These are phyloP conservation scores for Drosophila pandora DNA, from an alignment of 1,140 invertebrate genomes.

Conservation along the genomic window DNA sequence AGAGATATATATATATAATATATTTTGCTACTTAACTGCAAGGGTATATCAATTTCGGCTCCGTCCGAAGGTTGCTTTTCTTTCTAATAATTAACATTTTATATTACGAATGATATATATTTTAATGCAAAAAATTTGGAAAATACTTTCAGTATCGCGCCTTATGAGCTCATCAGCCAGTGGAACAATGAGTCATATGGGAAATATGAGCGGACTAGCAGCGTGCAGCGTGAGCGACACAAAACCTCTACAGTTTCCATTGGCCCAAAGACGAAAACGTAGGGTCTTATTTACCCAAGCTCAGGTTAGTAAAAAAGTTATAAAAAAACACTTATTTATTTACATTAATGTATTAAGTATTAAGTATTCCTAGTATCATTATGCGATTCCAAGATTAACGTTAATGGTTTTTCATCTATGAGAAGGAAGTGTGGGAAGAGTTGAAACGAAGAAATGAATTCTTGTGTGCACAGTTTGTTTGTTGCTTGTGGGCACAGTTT, in stretches of 20 bases:
- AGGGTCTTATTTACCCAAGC: slow-evolving; percentile 99
- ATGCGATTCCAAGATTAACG: too few species aligned
- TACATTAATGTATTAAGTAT: too few species aligned
- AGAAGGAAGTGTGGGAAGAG: too few species aligned
- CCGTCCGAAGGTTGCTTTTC: neutral
- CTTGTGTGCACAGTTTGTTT: too few species aligned
- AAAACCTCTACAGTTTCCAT: slow-evolving; percentile 95
- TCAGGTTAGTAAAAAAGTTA: slow-evolving; percentile 87
- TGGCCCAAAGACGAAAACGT: slow-evolving; percentile 95
- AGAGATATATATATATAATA: too few species aligned
- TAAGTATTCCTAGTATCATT: too few species aligned
- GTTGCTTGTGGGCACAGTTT: too few species aligned
- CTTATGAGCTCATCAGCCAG: slow-evolving; percentile 92
- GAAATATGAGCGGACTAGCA: slow-evolving; percentile 91
- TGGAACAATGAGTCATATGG: slow-evolving; percentile 93
- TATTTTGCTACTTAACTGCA: neutral
- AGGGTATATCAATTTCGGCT: too few species aligned
- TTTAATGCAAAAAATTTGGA: neutral
- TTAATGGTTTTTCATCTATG: too few species aligned
- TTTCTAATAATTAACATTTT: too few species aligned
- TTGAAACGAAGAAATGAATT: too few species aligned
- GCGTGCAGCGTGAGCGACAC: slow-evolving; percentile 91
- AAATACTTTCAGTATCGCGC: slow-evolving; percentile 90
- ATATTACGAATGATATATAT: neutral
- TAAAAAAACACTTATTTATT: too few species aligned